Conservation (phyloP, 1,140 invertebrate genomes). For the Drosophila murphyi region DNA sequence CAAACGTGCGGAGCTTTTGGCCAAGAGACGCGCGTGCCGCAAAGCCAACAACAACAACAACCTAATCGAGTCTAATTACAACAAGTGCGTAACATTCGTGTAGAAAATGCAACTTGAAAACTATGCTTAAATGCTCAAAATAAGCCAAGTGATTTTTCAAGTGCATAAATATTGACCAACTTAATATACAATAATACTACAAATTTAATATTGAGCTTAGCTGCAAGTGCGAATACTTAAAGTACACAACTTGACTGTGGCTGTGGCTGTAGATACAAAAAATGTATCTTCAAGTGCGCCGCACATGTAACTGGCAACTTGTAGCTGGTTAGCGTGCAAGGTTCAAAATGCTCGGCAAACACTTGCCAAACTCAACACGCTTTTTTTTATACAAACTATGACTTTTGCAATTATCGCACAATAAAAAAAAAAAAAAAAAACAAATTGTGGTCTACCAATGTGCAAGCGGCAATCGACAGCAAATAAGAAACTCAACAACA, state of each 20-base stretch:
- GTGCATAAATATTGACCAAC: slow-evolving; percentile 19
- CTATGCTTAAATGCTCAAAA: not conserved
- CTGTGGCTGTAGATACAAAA: slow-evolving; percentile 23
- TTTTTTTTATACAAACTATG: slow-evolving; percentile 76
- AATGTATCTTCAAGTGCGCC: slow-evolving; percentile 36
- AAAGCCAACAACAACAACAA: slow-evolving; percentile 31
- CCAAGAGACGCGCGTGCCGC: slow-evolving; percentile 33
- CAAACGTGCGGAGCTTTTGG: slow-evolving; percentile 73
- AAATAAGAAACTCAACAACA: slow-evolving; percentile 34
- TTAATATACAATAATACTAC: not conserved
- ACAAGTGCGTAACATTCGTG: slow-evolving; percentile 34
- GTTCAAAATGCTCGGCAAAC: slow-evolving; percentile 53
- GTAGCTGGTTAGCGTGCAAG: slow-evolving; percentile 20
- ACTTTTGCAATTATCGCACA: slow-evolving; percentile 59
- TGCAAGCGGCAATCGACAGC: slow-evolving; percentile 37
- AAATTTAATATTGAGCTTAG: slow-evolving; percentile 2
- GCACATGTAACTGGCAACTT: slow-evolving; percentile 21
- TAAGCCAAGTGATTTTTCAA: not conserved
- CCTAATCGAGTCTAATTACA: slow-evolving; percentile 32
- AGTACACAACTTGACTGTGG: not conserved
- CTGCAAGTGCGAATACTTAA: slow-evolving; percentile 8
- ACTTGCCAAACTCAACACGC: slow-evolving; percentile 58
- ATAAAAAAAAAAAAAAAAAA: slow-evolving; percentile 37
- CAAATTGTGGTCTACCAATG: slow-evolving; percentile 52
- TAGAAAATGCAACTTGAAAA: too few relatives aligned